Evolutionary conservation across 2,888 invertebrate genomes (phyloP).

Genomic region (Melangyna quadrimaculata): DNA sequence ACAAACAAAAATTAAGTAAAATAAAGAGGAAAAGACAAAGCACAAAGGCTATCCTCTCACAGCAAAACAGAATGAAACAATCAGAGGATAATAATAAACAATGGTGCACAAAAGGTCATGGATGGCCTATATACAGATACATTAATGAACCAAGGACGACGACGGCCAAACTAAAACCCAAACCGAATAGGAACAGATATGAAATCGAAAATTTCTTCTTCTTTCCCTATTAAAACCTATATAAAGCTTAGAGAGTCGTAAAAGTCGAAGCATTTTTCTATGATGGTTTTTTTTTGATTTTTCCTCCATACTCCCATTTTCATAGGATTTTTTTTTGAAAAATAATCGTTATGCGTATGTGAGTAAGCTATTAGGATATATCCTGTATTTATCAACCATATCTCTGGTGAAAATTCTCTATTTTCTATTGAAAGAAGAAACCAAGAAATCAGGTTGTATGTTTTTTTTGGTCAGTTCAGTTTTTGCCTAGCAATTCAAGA

Average conservation of each 20-base stretch:
- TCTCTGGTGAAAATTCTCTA: neutral
- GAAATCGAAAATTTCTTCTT: neutral
- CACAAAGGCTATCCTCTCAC: neutral
- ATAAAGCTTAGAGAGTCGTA: neutral
- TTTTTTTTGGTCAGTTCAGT: neutral
- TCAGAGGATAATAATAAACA: conserved; percentile 12
- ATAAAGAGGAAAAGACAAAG: neutral
- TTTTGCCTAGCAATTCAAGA: neutral
- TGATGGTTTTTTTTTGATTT: neutral
- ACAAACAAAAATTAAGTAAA: neutral
- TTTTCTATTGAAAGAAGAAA: neutral
- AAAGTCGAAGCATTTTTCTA: neutral
- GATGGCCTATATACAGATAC: neutral
- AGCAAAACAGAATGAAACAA: conserved; percentile 4
- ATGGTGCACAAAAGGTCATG: neutral
- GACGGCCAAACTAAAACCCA: neutral
- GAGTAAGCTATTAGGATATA: neutral
- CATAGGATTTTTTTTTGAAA: neutral
- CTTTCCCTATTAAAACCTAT: neutral
- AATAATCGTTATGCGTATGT: neutral
- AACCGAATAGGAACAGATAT: neutral
- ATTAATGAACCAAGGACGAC: neutral
- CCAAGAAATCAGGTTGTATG: neutral
- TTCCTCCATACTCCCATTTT: neutral
- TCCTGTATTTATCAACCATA: neutral